Evolutionary conservation across 1,140 invertebrate species (phyloP).

Genomic region (Pseudomyrmex gracilis): DNA sequence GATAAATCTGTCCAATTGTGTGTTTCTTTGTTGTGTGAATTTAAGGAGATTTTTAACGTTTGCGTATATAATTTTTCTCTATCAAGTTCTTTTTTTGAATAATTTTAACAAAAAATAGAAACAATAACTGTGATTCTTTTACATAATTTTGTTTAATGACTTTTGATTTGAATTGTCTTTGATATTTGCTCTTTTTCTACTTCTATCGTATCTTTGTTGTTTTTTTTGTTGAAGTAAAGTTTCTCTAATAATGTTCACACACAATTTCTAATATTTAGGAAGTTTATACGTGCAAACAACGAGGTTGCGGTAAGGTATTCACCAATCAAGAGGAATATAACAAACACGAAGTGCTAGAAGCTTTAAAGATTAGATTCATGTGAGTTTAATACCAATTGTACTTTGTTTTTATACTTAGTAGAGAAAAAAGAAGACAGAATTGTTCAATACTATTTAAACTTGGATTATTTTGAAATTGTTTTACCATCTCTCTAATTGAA

Average conservation of each 20-base stretch:
- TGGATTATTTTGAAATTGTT: too few species aligned
- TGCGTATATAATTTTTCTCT: background rate
- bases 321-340: slow-evolving; percentile 83
- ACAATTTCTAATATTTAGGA: slow-evolving; percentile 75
- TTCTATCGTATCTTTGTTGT: too few species aligned
- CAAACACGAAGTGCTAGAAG: slow-evolving; percentile 82
- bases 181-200: too few species aligned
- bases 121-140: too few species aligned
- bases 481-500: background rate
- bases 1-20: background rate
- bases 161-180: too few species aligned
- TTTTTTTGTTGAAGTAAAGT: too few species aligned
- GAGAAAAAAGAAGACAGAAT: background rate
- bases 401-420: background rate
- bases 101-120: too few species aligned
- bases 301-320: slow-evolving; percentile 83
- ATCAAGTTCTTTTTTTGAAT: too few species aligned
- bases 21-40: background rate
- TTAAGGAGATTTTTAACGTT: background rate
- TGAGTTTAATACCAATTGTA: slow-evolving; percentile 66
- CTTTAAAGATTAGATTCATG: slow-evolving; percentile 84
- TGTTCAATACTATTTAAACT: too few species aligned
- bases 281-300: slow-evolving; percentile 83
- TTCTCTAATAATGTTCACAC: too few species aligned
- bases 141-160: too few species aligned